phyloP scores from a whole-genome alignment of 1,140 invertebrate genomes.

The Augochlora pura region DNA sequence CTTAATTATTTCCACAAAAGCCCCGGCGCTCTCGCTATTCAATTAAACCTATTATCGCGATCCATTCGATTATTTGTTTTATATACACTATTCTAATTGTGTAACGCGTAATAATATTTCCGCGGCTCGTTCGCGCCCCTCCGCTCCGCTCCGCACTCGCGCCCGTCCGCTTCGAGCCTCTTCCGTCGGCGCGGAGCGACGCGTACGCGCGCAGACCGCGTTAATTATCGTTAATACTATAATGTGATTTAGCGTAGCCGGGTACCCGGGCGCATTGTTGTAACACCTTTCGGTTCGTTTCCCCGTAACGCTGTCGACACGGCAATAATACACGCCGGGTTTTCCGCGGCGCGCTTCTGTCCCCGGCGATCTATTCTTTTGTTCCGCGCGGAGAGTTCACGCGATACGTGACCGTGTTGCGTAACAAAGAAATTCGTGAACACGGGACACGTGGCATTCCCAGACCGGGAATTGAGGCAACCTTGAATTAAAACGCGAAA shows the following conservation, averaged over 20 bases:
- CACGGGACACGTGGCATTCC: background rate
- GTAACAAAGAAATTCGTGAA: constrained; percentile 13
- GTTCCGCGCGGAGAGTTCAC: background rate
- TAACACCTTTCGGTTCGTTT: constrained; percentile 14
- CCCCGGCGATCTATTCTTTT: constrained; percentile 70
- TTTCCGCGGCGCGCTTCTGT: constrained; percentile 56
- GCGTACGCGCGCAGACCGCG: background rate
- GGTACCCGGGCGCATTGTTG: constrained; percentile 1
- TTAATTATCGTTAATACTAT: constrained; percentile 18
- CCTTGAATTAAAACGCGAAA: constrained; percentile 13
- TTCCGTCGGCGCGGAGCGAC: too few species aligned
- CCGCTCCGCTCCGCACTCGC: too few species aligned
- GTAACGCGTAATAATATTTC: background rate
- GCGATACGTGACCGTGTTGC: constrained; percentile 1
- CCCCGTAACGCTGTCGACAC: background rate
- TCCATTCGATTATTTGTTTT: constrained; percentile 18
- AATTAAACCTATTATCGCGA: background rate
- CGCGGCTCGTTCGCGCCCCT: too few species aligned
- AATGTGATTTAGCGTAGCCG: constrained; percentile 2
- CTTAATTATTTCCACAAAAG: background rate
- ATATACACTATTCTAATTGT: constrained; percentile 1
- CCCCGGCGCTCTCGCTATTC: background rate
- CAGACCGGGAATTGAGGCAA: background rate
- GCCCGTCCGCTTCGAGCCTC: too few species aligned
- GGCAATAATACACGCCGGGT: constrained; percentile 56